Base-by-base conservation (phyloP, 2,797 vertebrate species). In the Enoplosus armatus region DNA sequence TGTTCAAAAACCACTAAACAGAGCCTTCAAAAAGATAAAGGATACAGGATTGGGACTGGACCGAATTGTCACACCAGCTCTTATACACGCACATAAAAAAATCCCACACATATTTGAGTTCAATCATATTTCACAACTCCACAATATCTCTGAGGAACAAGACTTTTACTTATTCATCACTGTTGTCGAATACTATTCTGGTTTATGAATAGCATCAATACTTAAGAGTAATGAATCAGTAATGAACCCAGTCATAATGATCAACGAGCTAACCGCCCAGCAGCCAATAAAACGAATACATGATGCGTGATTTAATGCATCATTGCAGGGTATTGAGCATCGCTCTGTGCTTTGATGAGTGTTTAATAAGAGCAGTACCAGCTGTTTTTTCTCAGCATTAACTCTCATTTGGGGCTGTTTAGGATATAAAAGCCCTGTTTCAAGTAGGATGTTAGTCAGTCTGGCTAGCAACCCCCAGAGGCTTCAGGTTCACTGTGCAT, bases 161-260 rank as follows among this genome's bases (percentile, higher is more conserved):
- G 33, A 56, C 58, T 68, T 82, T 69, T 39, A 75, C 37, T 82
- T 67, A 71, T 70, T 82, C 43, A 61, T 72, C 51, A 24, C 61
- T 58, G 55, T 43, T 67, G 35, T 71, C 15, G 15, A 80, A 59
- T 63, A 26, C 33, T 58, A 35, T 67, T 80, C 76, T 37, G 55
- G 77, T 74, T 76, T 47, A 77, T 75, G 45, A 86, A 90, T 79
- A 29, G 26, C 78, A 79, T 91, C 6, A 79, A 82, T 85, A 83
- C 83, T 90, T 67, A n/a, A 80, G 56, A 45, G 47, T 18, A 35
- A 11, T 26, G 27, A 37, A 54, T 53, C 48, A 41, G 70, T 85
- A 82, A 85, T 86, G 84, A 86, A 86, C 55, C 75, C 60, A 72
- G 76, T 85, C 85, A 60, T 79, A 71, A 83, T 89, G 87, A 93